phyloP scores from a whole-genome alignment of 1,140 invertebrate species.

The Microplitis demolitor region DNA sequence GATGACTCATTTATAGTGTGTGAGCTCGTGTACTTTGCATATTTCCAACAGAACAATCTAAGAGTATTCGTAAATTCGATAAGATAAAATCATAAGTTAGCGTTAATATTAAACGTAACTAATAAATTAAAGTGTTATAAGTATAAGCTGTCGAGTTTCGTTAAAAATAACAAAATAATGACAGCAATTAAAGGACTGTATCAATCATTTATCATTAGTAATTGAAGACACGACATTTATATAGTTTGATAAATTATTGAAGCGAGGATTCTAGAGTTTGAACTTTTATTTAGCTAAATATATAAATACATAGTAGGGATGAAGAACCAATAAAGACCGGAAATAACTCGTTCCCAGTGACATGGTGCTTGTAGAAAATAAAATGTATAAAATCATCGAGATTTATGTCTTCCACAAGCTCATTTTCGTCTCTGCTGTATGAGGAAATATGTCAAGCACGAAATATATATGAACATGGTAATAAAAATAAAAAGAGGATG shows the following conservation, averaged over 20 bases:
- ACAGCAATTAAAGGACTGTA: no score
- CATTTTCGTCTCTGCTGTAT: conserved; percentile 3
- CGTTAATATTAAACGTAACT: no score
- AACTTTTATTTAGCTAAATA: not conserved
- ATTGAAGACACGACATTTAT: no score
- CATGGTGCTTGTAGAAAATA: not conserved
- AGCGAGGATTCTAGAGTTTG: not conserved
- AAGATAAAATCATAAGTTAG: no score
- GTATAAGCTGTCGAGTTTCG: no score
- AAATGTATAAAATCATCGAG: conserved; percentile 19
- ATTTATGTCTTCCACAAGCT: conserved; percentile 27
- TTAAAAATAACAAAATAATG: no score
- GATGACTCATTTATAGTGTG: no score
- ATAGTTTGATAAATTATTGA: not conserved
- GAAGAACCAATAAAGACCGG: conserved; percentile 5
- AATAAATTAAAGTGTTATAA: no score
- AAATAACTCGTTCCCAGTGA: conserved; percentile 27
- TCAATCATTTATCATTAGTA: no score
- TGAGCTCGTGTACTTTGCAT: no score
- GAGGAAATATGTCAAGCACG: not conserved
- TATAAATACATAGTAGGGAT: not conserved
- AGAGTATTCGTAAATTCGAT: no score
- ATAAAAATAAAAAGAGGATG: not conserved
- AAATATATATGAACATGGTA: not conserved
- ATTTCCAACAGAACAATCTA: no score